Evolutionary conservation across 2,888 invertebrate genomes (phyloP).

Genomic region (Operophtera brumata): DNA sequence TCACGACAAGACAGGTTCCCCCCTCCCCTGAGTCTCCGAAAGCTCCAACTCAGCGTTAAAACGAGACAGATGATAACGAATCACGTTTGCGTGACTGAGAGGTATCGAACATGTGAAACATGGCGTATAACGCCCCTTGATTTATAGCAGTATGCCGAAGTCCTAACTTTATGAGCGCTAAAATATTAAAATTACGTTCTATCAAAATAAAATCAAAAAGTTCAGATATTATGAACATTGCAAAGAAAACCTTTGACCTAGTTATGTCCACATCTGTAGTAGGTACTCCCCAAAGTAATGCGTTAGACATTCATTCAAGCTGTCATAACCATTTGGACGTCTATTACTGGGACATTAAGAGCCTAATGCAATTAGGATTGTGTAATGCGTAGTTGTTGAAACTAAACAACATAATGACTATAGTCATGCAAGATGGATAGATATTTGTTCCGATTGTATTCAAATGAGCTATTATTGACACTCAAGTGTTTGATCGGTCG

Average conservation of each 20-base stretch:
- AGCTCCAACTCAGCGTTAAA: conserved; percentile 66
- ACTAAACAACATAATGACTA: conserved; percentile 21
- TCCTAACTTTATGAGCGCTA: conserved; percentile 75
- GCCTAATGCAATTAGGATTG: conserved; percentile 39
- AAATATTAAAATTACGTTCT: conserved; percentile 27
- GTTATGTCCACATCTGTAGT: conserved; percentile 5
- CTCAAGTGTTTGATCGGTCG: conserved; percentile 58
- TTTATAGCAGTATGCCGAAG: conserved; percentile 79
- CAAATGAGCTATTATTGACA: conserved; percentile 63
- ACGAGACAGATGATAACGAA: conserved; percentile 60
- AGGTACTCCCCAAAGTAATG: conserved; percentile 36
- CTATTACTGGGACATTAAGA: conserved; percentile 37
- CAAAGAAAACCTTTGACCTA: conserved; percentile 15
- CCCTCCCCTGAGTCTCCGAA: conserved; percentile 61
- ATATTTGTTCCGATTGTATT: conserved; percentile 53
- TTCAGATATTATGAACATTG: background rate
- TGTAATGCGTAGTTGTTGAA: conserved; percentile 31
- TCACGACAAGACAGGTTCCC: conserved; percentile 77
- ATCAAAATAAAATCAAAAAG: conserved; percentile 3
- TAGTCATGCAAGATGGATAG: conserved; percentile 14
- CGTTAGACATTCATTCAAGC: conserved; percentile 49
- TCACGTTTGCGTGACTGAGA: conserved; percentile 64
- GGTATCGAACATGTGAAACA: conserved; percentile 73
- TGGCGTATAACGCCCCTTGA: conserved; percentile 82
- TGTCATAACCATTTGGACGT: conserved; percentile 47